phyloP scores from a whole-genome alignment of 1,140 invertebrate species.

The Eueides isabella region DNA sequence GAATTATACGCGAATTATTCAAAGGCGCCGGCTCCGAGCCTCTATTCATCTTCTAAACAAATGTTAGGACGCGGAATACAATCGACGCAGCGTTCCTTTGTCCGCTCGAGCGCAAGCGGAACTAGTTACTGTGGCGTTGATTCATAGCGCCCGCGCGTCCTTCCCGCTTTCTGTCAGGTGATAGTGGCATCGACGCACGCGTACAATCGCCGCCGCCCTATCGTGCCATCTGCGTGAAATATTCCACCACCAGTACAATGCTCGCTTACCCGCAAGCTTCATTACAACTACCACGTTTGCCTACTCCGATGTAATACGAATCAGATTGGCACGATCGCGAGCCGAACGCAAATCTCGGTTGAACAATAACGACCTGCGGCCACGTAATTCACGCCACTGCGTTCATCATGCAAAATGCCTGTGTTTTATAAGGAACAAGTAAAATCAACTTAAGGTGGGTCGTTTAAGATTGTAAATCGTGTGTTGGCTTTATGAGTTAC shows the following conservation, averaged over 20 bases:
- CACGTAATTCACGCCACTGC: constrained; percentile 78
- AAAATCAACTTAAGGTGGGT: constrained; percentile 5
- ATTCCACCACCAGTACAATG: constrained; percentile 66
- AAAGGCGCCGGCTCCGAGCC: constrained; percentile 59
- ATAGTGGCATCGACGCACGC: constrained; percentile 60
- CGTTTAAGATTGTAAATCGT: constrained; percentile 26
- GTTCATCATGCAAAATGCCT: constrained; percentile 76
- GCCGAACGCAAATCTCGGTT: constrained; percentile 19
- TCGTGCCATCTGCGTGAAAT: constrained; percentile 77
- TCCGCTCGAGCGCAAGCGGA: constrained; percentile 50
- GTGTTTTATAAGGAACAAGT: neutral
- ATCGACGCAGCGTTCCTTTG: constrained; percentile 48
- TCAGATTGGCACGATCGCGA: constrained; percentile 22
- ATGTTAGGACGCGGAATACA: constrained; percentile 54
- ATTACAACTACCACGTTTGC: neutral
- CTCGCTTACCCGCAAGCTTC: constrained; percentile 36
- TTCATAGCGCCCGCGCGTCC: constrained; percentile 68
- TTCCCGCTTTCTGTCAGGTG: constrained; percentile 67
- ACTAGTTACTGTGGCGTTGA: constrained; percentile 51
- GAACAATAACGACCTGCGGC: constrained; percentile 70
- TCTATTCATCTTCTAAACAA: constrained; percentile 52
- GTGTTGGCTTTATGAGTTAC: constrained; percentile 41
- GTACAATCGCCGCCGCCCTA: constrained; percentile 58
- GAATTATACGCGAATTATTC: constrained; percentile 71
- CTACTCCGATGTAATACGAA: constrained; percentile 12